Base-by-base conservation (phyloP, 2,797 vertebrate species). In the Arrhamphus sclerolepis region DNA sequence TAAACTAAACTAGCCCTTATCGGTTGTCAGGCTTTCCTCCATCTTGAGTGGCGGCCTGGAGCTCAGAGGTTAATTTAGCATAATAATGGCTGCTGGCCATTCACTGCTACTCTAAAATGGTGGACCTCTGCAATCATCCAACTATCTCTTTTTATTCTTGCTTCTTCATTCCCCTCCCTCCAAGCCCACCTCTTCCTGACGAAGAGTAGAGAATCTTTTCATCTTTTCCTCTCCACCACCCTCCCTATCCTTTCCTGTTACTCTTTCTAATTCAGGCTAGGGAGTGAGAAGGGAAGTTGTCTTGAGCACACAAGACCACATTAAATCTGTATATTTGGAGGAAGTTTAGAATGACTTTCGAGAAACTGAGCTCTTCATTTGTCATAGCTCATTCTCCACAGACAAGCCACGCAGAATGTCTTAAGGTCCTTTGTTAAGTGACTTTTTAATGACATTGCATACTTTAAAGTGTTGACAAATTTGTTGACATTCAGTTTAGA, bases 61-160 rank as follows among this genome's bases (percentile, higher is more conserved):
- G 81, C 87, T 81, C 78, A 77, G 80, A 89, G 87, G 87, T 90
- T 91, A 89, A 89, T 89, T 90, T 91, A 89, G 86, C 89, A 91
- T 90, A 89, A 89, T 90, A 90, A 91, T 89, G 81, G 84, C 81
- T 85, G 84, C 77, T 9, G 83, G 85, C 67, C 81, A 84, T 82
- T 86, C 79, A 83, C 57, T 66, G 78, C 82, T 69, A 24, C 72
- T 89, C 87, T 87, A 88, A 89, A 89, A 91, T 91, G 90, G 90
- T 84, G 87, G 87, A 77, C 80, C 11, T 26, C 68, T 65, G 68
- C 70, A 77, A 80, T 82, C 70, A 82, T 51, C 53, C 77, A 78
- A 73, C 72, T 81, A 62, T 82, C 66, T 74, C 62, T 56, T 72
- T 56, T 78, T 65, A 39, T 77, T 72, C 64, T 54, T 58, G 54